Percentiles rank a stretch among this genome's conserved stretches.
Evolutionary conservation across 2,797 vertebrate genomes (phyloP).

Genomic region (Spea hammondii): DNA sequence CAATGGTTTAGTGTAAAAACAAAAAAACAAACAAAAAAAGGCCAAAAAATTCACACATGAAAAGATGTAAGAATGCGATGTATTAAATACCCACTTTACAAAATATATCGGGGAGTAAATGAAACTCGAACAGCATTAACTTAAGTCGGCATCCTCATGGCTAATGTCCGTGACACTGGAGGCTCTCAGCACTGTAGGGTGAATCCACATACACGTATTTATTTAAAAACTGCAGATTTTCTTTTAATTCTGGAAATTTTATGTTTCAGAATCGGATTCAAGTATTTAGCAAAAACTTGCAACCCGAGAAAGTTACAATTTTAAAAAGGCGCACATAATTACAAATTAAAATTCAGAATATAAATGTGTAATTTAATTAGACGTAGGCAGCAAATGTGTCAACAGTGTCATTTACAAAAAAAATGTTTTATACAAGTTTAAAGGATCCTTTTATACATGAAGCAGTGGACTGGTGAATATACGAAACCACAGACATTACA

Average conservation of each 20-base stretch:
- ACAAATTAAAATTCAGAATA: slow-evolving; percentile 82
- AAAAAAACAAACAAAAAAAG: background rate
- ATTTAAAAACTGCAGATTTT: no score
- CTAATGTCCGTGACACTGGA: background rate
- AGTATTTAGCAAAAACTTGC: slow-evolving; percentile 36
- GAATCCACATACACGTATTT: no score
- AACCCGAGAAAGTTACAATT: slow-evolving; percentile 50
- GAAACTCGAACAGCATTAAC: no score
- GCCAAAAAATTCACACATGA: no score
- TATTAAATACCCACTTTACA: no score
- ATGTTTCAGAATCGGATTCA: background rate
- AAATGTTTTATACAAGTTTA: slow-evolving; percentile 78
- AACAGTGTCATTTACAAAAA: slow-evolving; percentile 83
- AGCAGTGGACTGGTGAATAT: slow-evolving; percentile 74
- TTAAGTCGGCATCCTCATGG: no score
- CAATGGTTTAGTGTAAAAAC: slow-evolving; percentile 53
- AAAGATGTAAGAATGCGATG: no score
- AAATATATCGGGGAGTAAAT: no score
- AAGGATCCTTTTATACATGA: slow-evolving; percentile 74
- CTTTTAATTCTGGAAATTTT: background rate
- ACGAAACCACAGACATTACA: slow-evolving; percentile 83
- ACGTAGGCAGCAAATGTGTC: slow-evolving; percentile 87
- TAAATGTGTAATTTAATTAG: slow-evolving; percentile 83
- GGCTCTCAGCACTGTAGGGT: background rate
- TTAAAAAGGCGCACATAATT: slow-evolving; percentile 72